A percentile compares a stretch with the other conserved stretches of the same genome.
Evolutionary conservation across 2,888 invertebrate genomes (phyloP).

Genomic region (Dermolepida albohirtum): DNA sequence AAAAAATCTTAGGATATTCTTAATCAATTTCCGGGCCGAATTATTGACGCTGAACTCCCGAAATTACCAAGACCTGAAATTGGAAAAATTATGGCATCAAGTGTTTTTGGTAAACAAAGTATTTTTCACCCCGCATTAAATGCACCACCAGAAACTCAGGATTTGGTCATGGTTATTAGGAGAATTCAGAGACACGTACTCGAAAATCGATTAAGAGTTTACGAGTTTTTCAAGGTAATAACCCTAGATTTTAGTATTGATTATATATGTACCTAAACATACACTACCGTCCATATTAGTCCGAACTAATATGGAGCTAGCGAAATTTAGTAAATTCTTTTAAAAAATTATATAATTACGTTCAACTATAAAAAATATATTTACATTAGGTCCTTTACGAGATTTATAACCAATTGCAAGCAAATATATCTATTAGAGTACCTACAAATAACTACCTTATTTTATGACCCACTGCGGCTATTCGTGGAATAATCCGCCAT

Average conservation of each 20-base stretch:
- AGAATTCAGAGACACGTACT: constrained; percentile 76
- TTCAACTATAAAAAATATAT: too few species aligned
- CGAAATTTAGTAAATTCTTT: too few species aligned
- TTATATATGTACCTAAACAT: too few species aligned
- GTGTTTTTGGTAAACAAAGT: constrained; percentile 68
- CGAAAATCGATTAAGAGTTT: constrained; percentile 73
- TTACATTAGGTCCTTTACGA: too few species aligned
- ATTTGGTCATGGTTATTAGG: constrained; percentile 70
- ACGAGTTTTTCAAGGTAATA: constrained; percentile 76
- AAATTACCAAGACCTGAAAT: constrained; percentile 77
- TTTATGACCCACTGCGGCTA: too few species aligned
- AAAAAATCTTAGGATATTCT: constrained; percentile 65
- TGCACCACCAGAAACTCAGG: constrained; percentile 66
- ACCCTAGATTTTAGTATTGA: neutral
- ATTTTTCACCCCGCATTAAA: constrained; percentile 73
- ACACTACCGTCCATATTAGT: too few species aligned
- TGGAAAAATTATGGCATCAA: constrained; percentile 67
- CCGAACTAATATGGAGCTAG: too few species aligned
- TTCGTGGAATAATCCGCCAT: too few species aligned
- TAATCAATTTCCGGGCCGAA: constrained; percentile 72
- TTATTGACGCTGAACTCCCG: constrained; percentile 76
- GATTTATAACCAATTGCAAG: too few species aligned
- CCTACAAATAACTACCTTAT: too few species aligned
- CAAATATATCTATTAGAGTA: too few species aligned
- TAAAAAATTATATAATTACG: too few species aligned